These are phyloP conservation scores for Bombus huntii DNA, from an alignment of 1,140 invertebrate genomes.

Conservation along the genomic window DNA sequence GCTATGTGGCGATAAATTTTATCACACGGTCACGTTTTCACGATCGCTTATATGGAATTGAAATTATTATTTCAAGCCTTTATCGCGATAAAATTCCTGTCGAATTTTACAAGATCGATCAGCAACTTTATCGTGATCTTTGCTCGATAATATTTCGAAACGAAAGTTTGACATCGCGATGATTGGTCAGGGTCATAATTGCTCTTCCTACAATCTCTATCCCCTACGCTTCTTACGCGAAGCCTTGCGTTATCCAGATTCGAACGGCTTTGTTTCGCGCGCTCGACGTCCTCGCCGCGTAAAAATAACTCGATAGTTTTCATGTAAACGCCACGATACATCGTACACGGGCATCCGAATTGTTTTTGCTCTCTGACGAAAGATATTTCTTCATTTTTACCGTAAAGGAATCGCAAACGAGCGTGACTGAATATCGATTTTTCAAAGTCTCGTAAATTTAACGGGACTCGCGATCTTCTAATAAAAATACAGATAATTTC, in stretches of 20 bases:
- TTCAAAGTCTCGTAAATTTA: neutral
- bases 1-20: neutral
- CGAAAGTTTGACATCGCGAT: neutral
- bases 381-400: too few relatives aligned
- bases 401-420: too few relatives aligned
- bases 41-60: neutral
- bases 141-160: neutral
- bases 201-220: constrained; percentile 37
- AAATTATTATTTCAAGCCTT: neutral
- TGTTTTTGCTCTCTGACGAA: neutral
- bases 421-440: neutral
- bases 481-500: too few relatives aligned
- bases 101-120: neutral
- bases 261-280: constrained; percentile 46
- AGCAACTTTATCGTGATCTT: neutral
- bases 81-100: neutral
- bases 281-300: constrained; percentile 35
- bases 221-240: constrained; percentile 1
- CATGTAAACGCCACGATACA: constrained; percentile 38
- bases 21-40: neutral
- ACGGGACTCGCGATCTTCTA: neutral
- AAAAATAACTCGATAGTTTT: constrained; percentile 48
- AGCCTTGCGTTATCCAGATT: constrained; percentile 41
- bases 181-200: neutral
- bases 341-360: neutral